A percentile compares a stretch with the other conserved stretches of the same genome.
These are phyloP conservation scores for Drosophila mercatorum DNA, from an alignment of 2,888 invertebrate species.

Conservation along the genomic window DNA sequence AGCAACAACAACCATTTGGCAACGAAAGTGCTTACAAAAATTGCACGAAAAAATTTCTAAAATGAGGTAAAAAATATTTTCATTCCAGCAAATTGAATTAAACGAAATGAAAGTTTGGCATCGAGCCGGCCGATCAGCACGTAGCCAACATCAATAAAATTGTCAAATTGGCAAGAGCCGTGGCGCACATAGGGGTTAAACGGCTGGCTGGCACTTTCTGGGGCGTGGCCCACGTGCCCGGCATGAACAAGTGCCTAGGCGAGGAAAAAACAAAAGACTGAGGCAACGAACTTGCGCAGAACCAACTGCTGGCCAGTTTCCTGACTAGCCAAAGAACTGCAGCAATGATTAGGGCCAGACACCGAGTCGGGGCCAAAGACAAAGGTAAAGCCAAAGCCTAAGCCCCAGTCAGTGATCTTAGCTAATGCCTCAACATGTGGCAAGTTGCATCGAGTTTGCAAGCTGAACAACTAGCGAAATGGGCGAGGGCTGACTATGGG, in stretches of 20 bases:
- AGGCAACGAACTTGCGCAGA: slow-evolving; percentile 48
- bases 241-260: slow-evolving; percentile 40
- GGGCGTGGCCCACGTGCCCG: slow-evolving; percentile 56
- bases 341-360: slow-evolving; percentile 39
- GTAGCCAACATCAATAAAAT: slow-evolving; percentile 71
- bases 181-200: slow-evolving; percentile 40
- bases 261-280: slow-evolving; percentile 34
- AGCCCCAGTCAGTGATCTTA: background rate
- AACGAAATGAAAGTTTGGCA: slow-evolving; percentile 70
- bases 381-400: background rate
- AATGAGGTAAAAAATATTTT: slow-evolving; percentile 51
- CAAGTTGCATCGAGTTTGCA: background rate
- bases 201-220: slow-evolving; percentile 22
- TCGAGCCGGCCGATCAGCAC: slow-evolving; percentile 58
- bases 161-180: slow-evolving; percentile 70
- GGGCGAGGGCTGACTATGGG: background rate
- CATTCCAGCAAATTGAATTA: slow-evolving; percentile 56
- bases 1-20: slow-evolving; percentile 29
- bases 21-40: slow-evolving; percentile 52
- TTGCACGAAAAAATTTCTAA: slow-evolving; percentile 66
- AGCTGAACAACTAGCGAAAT: background rate
- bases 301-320: slow-evolving; percentile 4
- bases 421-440: slow-evolving; percentile 36
- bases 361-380: background rate
- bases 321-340: slow-evolving; percentile 1